Percentiles rank a stretch among this genome's conserved stretches.
Conservation (phyloP, 2,113 vertebrate species). For the Esox niger region DNA sequence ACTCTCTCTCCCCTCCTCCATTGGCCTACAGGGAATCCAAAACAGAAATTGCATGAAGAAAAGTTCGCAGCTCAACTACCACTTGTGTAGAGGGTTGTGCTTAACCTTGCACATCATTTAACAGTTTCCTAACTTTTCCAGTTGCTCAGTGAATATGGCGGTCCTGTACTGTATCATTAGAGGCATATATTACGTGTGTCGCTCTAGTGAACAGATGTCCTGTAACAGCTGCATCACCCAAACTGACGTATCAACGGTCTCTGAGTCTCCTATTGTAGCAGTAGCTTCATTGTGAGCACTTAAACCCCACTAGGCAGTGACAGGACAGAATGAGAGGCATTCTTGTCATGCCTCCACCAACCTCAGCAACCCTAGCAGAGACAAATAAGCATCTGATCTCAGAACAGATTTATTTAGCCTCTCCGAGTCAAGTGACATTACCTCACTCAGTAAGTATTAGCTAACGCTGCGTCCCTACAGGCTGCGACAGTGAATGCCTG, state of each 20-base stretch:
- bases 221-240: neutral
- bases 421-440: conserved; percentile 51
- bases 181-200: neutral
- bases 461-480: conserved; percentile 21
- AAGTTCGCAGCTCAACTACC: neutral
- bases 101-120: neutral
- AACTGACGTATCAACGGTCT: neutral
- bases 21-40: conserved; percentile 33
- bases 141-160: neutral
- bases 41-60: conserved; percentile 21
- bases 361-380: conserved; percentile 47
- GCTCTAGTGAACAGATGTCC: neutral
- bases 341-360: conserved; percentile 41
- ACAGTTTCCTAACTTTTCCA: neutral
- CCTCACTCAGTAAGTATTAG: conserved; percentile 43
- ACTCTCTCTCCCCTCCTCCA: neutral
- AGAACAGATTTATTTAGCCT: conserved; percentile 16
- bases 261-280: conserved; percentile 19
- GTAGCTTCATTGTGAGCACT: conserved; percentile 28
- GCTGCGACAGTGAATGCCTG: conserved; percentile 3
- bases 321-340: conserved; percentile 46
- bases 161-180: neutral
- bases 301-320: conserved; percentile 12
- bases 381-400: conserved; percentile 28
- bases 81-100: neutral